A percentile compares a stretch with the other conserved stretches of the same genome.
phyloP scores from a whole-genome alignment of 2,888 invertebrate genomes.

The Nemapogon koenigi region DNA sequence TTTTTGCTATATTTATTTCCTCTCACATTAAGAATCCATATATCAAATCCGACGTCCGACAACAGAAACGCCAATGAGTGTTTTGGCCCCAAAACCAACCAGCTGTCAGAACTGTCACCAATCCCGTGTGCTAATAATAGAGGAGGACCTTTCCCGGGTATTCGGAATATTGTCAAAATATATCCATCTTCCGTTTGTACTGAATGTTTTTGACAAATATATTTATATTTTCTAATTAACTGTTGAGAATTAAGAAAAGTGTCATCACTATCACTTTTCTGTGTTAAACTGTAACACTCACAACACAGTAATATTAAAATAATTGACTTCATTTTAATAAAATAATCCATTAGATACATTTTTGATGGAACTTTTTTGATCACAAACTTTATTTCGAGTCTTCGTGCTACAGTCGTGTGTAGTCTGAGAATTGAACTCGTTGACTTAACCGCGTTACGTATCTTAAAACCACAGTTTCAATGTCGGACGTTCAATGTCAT shows the following conservation, averaged over 20 bases:
- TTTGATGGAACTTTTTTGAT: neutral
- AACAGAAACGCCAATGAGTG: constrained; percentile 38
- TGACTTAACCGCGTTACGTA: no score
- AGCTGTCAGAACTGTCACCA: constrained; percentile 47
- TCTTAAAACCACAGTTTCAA: no score
- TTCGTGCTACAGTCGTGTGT: no score
- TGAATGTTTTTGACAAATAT: constrained; percentile 28
- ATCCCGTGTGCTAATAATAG: constrained; percentile 45
- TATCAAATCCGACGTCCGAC: constrained; percentile 37
- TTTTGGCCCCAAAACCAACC: constrained; percentile 40
- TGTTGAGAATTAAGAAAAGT: constrained; percentile 37
- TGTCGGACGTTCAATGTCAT: constrained; percentile 4
- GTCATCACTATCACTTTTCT: constrained; percentile 17
- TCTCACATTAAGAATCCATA: constrained; percentile 46
- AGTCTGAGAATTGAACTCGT: no score
- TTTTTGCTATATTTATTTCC: constrained; percentile 48
- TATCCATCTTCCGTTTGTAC: constrained; percentile 45
- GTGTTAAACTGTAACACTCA: constrained; percentile 18
- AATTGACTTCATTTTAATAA: neutral
- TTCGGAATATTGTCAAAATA: constrained; percentile 32
- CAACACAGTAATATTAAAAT: constrained; percentile 17
- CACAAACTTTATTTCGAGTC: no score
- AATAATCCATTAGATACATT: neutral
- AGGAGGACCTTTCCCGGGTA: constrained; percentile 37
- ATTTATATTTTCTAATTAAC: constrained; percentile 36